phyloP scores from a whole-genome alignment of 2,113 vertebrate genomes.

The Apodemus speciosus region DNA sequence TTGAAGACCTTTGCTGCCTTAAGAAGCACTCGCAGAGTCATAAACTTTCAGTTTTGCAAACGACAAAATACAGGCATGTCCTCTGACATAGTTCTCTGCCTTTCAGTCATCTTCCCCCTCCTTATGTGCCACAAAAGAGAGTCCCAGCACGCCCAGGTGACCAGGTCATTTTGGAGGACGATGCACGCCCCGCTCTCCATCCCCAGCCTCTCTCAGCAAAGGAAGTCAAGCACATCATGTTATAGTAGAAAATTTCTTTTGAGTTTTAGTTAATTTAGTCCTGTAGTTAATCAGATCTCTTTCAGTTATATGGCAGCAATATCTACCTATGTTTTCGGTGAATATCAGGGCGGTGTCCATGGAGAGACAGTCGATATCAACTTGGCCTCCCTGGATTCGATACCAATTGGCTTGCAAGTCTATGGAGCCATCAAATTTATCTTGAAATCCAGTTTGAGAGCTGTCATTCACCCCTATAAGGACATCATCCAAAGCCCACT shows the following conservation, averaged over 20 bases:
- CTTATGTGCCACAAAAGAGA: neutral
- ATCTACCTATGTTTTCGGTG: constrained; percentile 91
- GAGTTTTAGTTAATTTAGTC: constrained; percentile 52
- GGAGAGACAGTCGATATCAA: constrained; percentile 95
- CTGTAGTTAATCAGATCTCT: constrained; percentile 57
- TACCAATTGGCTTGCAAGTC: constrained; percentile 97
- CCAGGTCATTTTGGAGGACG: neutral
- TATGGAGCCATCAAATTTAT: constrained; percentile 94
- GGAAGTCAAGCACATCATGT: constrained; percentile 21
- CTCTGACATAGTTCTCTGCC: neutral
- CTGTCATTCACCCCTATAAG: constrained; percentile 99
- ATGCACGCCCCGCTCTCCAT: neutral
- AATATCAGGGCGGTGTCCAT: constrained; percentile 95
- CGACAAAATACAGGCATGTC: neutral
- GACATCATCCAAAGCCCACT: constrained; percentile 97
- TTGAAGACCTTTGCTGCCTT: neutral
- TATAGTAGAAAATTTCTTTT: constrained; percentile 39
- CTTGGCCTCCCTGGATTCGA: constrained; percentile 95
- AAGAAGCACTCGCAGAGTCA: neutral
- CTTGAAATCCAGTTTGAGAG: constrained; percentile 95
- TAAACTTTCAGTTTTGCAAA: neutral
- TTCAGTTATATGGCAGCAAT: constrained; percentile 47
- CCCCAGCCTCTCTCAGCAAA: neutral
- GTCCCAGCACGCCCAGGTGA: neutral
- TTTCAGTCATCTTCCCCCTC: constrained; percentile 11